These are phyloP conservation scores for Ochropleura plecta DNA, from an alignment of 2,888 invertebrate species.

Conservation along the genomic window DNA sequence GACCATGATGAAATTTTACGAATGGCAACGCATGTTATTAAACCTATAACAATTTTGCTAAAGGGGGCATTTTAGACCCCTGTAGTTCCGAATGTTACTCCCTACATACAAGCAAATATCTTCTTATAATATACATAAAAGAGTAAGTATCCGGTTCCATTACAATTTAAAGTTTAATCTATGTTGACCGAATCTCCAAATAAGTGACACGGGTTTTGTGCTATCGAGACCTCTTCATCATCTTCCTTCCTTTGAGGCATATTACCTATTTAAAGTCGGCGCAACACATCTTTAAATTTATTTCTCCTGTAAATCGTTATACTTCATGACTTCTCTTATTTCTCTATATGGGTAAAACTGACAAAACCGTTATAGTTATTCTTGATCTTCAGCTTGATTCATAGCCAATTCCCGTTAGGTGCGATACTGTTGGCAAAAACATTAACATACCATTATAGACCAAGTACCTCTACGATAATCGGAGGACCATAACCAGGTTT, in stretches of 20 bases:
- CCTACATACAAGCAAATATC: too few species aligned
- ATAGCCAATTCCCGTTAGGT: constrained; percentile 4
- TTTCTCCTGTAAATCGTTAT: too few species aligned
- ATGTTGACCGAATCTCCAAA: neutral
- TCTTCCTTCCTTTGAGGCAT: too few species aligned
- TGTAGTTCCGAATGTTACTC: too few species aligned
- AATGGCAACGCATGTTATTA: too few species aligned
- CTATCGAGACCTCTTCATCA: neutral
- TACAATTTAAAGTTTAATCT: neutral
- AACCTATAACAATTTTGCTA: too few species aligned
- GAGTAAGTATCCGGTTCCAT: neutral
- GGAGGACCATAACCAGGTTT: constrained; percentile 22
- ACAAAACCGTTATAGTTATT: neutral
- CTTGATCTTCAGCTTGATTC: constrained; percentile 14
- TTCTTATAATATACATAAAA: too few species aligned
- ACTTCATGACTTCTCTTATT: neutral
- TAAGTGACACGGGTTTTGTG: neutral
- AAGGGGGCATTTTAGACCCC: too few species aligned
- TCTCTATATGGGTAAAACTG: neutral
- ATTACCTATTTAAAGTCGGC: too few species aligned
- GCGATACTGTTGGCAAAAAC: constrained; percentile 12
- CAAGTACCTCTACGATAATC: constrained; percentile 6
- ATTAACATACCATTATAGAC: constrained; percentile 2
- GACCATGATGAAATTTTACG: too few species aligned
- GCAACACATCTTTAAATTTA: too few species aligned